Base-by-base conservation (phyloP, 2,797 vertebrate genomes). In the Chelon auratus region DNA sequence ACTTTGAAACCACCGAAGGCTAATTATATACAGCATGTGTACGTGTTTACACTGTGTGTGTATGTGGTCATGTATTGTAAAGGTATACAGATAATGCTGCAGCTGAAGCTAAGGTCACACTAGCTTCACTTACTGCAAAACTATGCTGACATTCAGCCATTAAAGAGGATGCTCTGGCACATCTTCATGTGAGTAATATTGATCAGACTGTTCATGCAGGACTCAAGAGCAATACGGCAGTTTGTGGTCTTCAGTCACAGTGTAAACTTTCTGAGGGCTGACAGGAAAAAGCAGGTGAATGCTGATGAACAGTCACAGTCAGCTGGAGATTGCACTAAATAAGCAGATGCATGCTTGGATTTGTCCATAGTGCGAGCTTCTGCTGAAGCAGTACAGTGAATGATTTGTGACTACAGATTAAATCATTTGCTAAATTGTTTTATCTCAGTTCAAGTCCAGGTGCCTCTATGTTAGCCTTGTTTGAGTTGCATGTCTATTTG, bases 1-100 rank as follows among this genome's bases (percentile, higher is more conserved):
- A 65, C 15, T 36, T 51, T 45, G 0, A 51, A 69, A 74, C 17
- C 56, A 42, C 61, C 7, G 11, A 5, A 37, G 56, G 79, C 51
- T 20, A 57, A 72, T 43, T 3, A 42, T 59, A 63, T 36, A 54
- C 30, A 18, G 40, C 26, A 36, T 59, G n/a, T 40, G 10, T 47
- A 42, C 39, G 1, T 40, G 18, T 70, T 69, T 45, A 36, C 17
- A 17, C 2, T 42, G 6, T 58, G 20, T 36, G 33, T 48, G 37
- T 52, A 14, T 62, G 5, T 51, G 10, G 50, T 5, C 12, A 17
- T 57, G 15, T 36, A 17, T 57, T 59, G 14, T 12, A 50, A 48
- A 48, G n/a, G 45, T 47, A 15, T 47, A 13, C 18, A 26, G 3
- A 20, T 36, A 33, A 17, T 33, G 36, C 45, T 52, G 2, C 33